A percentile compares a stretch with the other conserved stretches of the same genome.
These are phyloP conservation scores for Eonycteris spelaea DNA, from an alignment of 2,113 vertebrate genomes.

Conservation along the genomic window DNA sequence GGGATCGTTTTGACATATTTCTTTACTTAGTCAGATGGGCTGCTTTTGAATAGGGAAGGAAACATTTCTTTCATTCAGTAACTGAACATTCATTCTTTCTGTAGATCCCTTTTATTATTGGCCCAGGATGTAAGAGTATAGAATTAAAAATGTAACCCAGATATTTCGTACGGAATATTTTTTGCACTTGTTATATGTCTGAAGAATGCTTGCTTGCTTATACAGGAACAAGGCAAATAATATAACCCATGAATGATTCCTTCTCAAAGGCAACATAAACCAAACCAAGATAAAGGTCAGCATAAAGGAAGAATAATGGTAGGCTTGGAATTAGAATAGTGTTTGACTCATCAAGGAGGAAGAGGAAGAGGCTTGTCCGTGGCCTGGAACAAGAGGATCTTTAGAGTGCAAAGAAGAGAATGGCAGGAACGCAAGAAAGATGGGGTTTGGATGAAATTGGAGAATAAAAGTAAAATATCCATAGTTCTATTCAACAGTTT, in stretches of 20 bases:
- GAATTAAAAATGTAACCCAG: slow-evolving; percentile 43
- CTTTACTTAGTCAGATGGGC: slow-evolving; percentile 51
- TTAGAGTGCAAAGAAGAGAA: neutral
- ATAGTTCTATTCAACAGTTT: neutral
- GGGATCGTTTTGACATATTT: slow-evolving; percentile 55
- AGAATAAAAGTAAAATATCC: neutral
- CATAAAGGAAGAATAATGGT: neutral
- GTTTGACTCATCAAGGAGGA: neutral
- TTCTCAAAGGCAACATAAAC: neutral
- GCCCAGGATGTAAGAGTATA: neutral
- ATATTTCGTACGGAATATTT: neutral
- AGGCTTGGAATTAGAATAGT: neutral
- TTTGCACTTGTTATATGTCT: slow-evolving; percentile 19
- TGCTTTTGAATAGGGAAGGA: slow-evolving; percentile 34
- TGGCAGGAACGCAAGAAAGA: neutral
- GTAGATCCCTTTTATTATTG: slow-evolving; percentile 17
- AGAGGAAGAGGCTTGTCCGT: neutral
- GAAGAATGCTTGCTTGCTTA: neutral
- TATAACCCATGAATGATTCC: neutral
- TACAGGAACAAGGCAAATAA: neutral
- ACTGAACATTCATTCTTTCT: slow-evolving; percentile 28
- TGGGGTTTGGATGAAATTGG: neutral
- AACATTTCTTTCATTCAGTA: slow-evolving; percentile 43
- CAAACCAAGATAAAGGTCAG: neutral
- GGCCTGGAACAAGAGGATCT: neutral